phyloP scores from a whole-genome alignment of 1,140 invertebrate genomes.

The Drosophila ambigua region DNA sequence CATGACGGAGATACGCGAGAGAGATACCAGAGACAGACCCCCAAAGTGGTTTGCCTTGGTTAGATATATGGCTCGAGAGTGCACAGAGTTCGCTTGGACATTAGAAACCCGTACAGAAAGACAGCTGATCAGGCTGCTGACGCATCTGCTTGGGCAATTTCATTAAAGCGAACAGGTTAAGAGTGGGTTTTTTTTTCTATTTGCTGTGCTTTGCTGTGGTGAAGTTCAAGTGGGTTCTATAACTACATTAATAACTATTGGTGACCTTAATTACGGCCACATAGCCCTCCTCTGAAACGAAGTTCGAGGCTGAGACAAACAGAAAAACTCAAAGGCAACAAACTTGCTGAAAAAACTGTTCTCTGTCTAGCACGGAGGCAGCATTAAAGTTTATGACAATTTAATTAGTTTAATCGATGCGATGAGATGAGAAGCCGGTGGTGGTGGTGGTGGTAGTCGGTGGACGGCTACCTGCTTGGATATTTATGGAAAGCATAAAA shows the following conservation, averaged over 20 bases:
- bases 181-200: not conserved
- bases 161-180: constrained; percentile 37
- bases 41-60: constrained; percentile 55
- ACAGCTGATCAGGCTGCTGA: constrained; percentile 51
- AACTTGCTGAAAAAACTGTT: constrained; percentile 46
- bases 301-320: constrained; percentile 21
- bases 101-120: constrained; percentile 41
- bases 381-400: constrained; percentile 68
- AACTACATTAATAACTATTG: constrained; percentile 26
- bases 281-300: constrained; percentile 1
- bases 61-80: constrained; percentile 20
- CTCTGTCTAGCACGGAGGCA: constrained; percentile 2
- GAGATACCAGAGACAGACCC: constrained; percentile 21
- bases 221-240: constrained; percentile 8
- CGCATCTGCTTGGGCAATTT: constrained; percentile 38
- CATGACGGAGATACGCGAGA: no score
- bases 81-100: constrained; percentile 6
- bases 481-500: constrained; percentile 77
- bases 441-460: not conserved
- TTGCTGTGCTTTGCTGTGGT: not conserved
- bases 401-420: constrained; percentile 80
- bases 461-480: constrained; percentile 33
- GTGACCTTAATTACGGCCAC: constrained; percentile 53
- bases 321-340: constrained; percentile 52
- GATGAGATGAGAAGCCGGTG: constrained; percentile 50